A percentile compares a stretch with the other conserved stretches of the same genome.
Evolutionary conservation across 23 tunicate species (phyloP).

Genomic region (Styela clava): DNA sequence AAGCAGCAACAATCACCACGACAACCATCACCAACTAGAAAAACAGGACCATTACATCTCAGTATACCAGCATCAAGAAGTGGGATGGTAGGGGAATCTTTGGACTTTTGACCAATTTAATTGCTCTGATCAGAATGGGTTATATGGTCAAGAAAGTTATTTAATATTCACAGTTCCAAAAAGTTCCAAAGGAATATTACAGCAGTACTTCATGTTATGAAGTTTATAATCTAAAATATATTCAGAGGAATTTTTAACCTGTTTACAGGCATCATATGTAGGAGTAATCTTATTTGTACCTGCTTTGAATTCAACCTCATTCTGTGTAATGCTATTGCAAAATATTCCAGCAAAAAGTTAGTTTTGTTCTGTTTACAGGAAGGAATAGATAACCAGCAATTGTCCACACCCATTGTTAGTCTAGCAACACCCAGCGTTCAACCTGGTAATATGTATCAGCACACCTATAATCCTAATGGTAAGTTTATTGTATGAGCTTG

Average conservation of each 20-base stretch:
- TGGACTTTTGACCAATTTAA: background rate
- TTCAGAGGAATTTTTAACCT: too few relatives aligned
- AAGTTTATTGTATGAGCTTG: background rate
- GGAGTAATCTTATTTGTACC: too few relatives aligned
- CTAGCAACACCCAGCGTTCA: constrained; percentile 76
- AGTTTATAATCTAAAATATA: too few relatives aligned
- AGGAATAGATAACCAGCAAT: constrained; percentile 33
- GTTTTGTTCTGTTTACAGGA: constrained; percentile 11
- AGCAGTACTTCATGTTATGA: too few relatives aligned
- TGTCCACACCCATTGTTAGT: constrained; percentile 77
- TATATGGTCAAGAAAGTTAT: too few relatives aligned
- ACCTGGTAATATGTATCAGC: constrained; percentile 38
- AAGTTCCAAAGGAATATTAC: too few relatives aligned
- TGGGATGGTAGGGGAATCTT: constrained; percentile 14
- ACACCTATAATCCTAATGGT: constrained; percentile 38
- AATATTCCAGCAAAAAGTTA: too few relatives aligned
- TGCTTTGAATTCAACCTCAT: too few relatives aligned
- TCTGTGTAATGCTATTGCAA: too few relatives aligned
- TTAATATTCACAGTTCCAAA: too few relatives aligned
- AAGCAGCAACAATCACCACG: constrained; percentile 32
- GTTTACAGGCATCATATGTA: too few relatives aligned
- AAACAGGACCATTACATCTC: constrained; percentile 15
- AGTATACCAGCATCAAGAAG: constrained; percentile 33
- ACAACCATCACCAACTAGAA: constrained; percentile 30
- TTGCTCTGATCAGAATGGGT: too few relatives aligned